Evolutionary conservation across 2,888 invertebrate genomes (phyloP), one percentile per base, ranked within the genome.

Genomic region (Miltochrista miniata): DNA sequence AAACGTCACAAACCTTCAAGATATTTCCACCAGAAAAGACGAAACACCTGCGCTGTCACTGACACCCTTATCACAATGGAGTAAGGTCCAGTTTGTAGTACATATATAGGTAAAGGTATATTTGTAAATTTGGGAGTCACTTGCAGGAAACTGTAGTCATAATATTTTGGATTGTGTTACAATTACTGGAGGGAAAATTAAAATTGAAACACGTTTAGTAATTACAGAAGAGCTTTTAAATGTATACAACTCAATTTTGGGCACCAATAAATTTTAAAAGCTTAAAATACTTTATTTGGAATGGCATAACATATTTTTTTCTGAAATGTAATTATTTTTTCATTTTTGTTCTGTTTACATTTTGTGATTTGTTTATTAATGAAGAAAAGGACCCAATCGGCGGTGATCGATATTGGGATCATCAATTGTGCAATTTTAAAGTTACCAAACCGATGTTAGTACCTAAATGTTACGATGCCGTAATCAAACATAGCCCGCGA

Each of bases 1-100:
- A 91, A 90, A 90, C 87, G 90, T 90, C 90, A 90, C 87, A 83
- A 87, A 83, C 87, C 89, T 85, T 86, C 87, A 73, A 77, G 79
- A 79, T 75, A 78, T 78, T 79, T 78, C 72, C 72, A 71, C 72
- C 62, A 75, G 67, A 61, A 75, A 64, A 68, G 68, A 69, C 65
- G 66, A 68, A 54, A 65, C 54, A 74, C 72, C 70, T 70, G 64
- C 64, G 45, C 74, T 56, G 18, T 13, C 48, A 54, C 8, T 18
- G 46, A 42, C 61, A 61, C 40, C 64, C 61, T 60, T 83, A 79
- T 59, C 43, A 47, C 34, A 33, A 54, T 0, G 1, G 0, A 0
- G 38, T 75, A 83, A 62, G 64, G 68, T 51, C 54, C 30, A 74
- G 55, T 70, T 53, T 81, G 1, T 24, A 5, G 34, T 24, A 3